These are phyloP conservation scores for Bombycilla garrulus DNA, from an alignment of 2,113 vertebrate genomes.

Conservation along the genomic window DNA sequence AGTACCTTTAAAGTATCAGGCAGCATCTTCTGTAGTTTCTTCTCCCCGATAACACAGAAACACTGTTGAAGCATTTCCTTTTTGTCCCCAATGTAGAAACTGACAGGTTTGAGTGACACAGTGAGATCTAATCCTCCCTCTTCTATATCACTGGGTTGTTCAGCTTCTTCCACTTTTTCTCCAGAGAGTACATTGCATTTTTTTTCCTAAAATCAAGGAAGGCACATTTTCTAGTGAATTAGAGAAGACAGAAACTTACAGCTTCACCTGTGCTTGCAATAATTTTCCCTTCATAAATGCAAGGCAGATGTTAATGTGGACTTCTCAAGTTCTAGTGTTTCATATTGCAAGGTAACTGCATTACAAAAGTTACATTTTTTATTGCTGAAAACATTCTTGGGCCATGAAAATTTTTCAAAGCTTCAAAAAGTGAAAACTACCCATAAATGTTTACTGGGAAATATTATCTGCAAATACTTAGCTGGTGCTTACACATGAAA, in stretches of 20 bases:
- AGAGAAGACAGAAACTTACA: neutral
- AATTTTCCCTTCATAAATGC: neutral
- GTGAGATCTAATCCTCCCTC: slow-evolving; percentile 92
- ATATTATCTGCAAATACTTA: neutral
- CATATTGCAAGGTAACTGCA: neutral
- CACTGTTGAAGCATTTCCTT: slow-evolving; percentile 94
- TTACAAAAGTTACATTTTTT: neutral
- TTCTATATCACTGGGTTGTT: slow-evolving; percentile 89
- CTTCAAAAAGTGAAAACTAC: neutral
- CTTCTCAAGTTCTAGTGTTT: neutral
- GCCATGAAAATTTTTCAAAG: neutral
- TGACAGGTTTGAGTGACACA: slow-evolving; percentile 88
- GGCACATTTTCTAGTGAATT: neutral
- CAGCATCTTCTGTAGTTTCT: slow-evolving; percentile 92
- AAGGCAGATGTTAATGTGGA: neutral
- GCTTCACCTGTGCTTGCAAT: neutral
- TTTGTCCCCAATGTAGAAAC: slow-evolving; percentile 85
- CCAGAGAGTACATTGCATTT: slow-evolving; percentile 70
- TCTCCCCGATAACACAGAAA: slow-evolving; percentile 89
- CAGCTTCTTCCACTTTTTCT: slow-evolving; percentile 75
- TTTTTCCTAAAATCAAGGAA: slow-evolving; percentile 72
- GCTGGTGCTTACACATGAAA: neutral
- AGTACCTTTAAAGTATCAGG: slow-evolving; percentile 92
- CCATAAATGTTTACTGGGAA: neutral
- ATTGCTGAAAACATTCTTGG: neutral